These are phyloP conservation scores for Elysia crispata DNA, from an alignment of 2,888 invertebrate species.

Conservation along the genomic window DNA sequence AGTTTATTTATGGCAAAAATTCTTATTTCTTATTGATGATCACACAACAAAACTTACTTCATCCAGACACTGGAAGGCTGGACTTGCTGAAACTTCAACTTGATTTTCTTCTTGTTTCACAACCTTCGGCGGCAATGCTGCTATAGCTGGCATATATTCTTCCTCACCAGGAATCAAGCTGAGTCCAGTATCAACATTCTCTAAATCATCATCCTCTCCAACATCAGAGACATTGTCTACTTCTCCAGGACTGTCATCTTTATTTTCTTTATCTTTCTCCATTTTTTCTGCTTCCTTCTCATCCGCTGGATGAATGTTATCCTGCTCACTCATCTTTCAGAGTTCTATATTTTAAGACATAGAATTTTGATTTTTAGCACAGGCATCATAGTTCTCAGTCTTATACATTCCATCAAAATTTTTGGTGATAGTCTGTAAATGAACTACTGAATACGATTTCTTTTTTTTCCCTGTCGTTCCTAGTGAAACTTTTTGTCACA, in stretches of 20 bases:
- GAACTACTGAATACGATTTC: too few relatives aligned
- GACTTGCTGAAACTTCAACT: conserved; percentile 76
- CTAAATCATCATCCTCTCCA: conserved; percentile 40
- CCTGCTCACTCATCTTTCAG: conserved; percentile 47
- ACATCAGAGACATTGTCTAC: conserved; percentile 23
- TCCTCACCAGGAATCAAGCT: conserved; percentile 20
- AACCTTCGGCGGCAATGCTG: conserved; percentile 74
- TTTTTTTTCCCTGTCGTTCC: too few relatives aligned
- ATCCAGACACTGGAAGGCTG: conserved; percentile 77
- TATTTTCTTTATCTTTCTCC: conserved; percentile 39
- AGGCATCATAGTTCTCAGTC: too few relatives aligned
- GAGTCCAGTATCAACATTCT: conserved; percentile 42
- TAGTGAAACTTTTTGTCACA: too few relatives aligned
- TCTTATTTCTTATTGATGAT: too few relatives aligned
- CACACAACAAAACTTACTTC: conserved; percentile 63
- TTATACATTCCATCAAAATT: too few relatives aligned
- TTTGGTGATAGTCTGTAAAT: too few relatives aligned
- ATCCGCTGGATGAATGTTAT: background rate
- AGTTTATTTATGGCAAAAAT: too few relatives aligned
- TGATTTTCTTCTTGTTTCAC: conserved; percentile 75
- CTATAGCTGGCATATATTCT: conserved; percentile 70
- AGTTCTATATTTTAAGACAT: background rate
- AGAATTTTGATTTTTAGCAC: background rate
- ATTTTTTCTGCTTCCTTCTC: conserved; percentile 37
- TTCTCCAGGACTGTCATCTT: conserved; percentile 10